A percentile compares a stretch with the other conserved stretches of the same genome.
phyloP scores from a whole-genome alignment of 1,140 invertebrate genomes.

The Asbolus verrucosus region DNA sequence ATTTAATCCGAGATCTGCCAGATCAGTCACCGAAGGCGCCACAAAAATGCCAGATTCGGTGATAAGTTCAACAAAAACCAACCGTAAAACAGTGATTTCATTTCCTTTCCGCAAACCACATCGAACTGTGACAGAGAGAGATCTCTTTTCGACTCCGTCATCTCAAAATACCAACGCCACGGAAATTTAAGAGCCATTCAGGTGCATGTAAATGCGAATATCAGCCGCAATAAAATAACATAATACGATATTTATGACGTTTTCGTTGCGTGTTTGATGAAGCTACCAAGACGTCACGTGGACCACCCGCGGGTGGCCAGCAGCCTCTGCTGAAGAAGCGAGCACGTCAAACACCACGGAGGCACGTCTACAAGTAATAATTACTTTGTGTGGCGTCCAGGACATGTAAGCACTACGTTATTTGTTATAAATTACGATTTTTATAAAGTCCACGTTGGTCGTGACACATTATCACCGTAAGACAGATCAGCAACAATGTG shows the following conservation, averaged over 20 bases:
- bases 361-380: constrained; percentile 51
- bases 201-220: constrained; percentile 8
- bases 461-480: no score
- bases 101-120: constrained; percentile 5
- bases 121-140: no score
- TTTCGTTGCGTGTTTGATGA: constrained; percentile 41
- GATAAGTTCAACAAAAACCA: neutral
- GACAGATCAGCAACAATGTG: no score
- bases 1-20: constrained; percentile 40
- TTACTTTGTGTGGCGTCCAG: constrained; percentile 18
- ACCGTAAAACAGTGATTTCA: neutral
- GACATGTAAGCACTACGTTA: neutral
- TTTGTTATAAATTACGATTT: neutral
- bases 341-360: constrained; percentile 46
- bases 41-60: constrained; percentile 9
- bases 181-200: neutral
- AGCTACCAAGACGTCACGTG: constrained; percentile 41
- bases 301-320: constrained; percentile 47
- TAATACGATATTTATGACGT: constrained; percentile 29
- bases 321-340: constrained; percentile 27
- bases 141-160: neutral
- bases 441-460: constrained; percentile 10
- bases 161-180: neutral
- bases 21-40: constrained; percentile 32
- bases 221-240: constrained; percentile 10